A percentile compares a stretch with the other conserved stretches of the same genome.
These are phyloP conservation scores for Gorsachius goisagi DNA, from an alignment of 2,113 vertebrate species.

Conservation along the genomic window DNA sequence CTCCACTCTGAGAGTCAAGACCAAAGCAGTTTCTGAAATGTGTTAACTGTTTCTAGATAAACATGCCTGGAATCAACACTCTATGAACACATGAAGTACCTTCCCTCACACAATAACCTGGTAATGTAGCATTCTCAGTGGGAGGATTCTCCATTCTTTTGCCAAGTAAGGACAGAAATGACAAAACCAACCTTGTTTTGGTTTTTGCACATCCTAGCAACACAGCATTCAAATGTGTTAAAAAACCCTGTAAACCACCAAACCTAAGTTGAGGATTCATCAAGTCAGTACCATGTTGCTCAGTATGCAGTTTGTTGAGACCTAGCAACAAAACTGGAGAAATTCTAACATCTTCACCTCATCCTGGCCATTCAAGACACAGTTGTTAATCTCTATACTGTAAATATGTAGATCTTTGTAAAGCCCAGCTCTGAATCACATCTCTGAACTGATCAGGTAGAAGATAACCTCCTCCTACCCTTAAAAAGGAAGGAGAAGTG, in stretches of 20 bases:
- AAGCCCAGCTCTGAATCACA: neutral
- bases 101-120: neutral
- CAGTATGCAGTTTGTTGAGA: neutral
- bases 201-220: neutral
- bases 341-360: neutral
- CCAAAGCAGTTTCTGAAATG: neutral
- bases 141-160: neutral
- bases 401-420: neutral
- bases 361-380: neutral
- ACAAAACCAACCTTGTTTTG: neutral
- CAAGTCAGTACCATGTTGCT: neutral
- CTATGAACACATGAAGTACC: neutral
- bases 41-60: neutral
- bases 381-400: neutral
- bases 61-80: neutral
- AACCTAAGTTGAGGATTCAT: neutral
- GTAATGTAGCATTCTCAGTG: accelerated
- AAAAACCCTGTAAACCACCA: neutral
- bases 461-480: neutral
- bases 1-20: neutral
- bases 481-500: neutral
- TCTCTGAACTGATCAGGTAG: neutral
- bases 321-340: neutral
- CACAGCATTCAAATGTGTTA: neutral
- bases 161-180: neutral